Base-by-base conservation (phyloP, 2,113 vertebrate species). In the Caranx melampygus region DNA sequence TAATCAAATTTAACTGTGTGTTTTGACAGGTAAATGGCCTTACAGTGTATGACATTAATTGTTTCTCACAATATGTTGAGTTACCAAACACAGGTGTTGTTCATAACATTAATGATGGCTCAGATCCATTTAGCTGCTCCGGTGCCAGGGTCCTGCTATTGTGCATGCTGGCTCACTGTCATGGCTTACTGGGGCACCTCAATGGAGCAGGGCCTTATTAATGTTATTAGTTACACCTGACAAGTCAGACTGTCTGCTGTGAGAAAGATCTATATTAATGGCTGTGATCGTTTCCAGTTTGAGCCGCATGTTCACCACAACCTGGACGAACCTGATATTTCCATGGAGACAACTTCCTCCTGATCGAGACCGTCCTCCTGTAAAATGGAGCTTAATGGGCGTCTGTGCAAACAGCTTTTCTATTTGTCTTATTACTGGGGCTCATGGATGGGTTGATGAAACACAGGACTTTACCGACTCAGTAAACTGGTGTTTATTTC, bases 181-280 rank as follows among this genome's bases (percentile, higher is more conserved):
- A 78, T 42, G 58, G 75, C 72, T 88, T 76, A 78, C 83, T 79
- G 70, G 81, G 78, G 73, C 80, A 87, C 80, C 81, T 82, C 78
- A 89, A 89, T 80, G 76, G 83, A 86, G 52, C 37, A 47, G 72
- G 68, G 83, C 84, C 84, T 78, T 84, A 55, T 81, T 86, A 82
- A 89, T 77, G 76, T 82, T 73, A 79, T 88, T 85, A 81, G 86
- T 88, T 88, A 84, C 75, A 90, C 84, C 86, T 87, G 87, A 88
- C 81, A 88, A 88, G 64, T 84, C 62, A 70, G 57, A 88, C 65
- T 80, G 54, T 80, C 75, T 49, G 70, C 87, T 81, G 55, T 82
- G 80, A 87, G 69, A 87, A 85, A 88, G 79, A 81, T 85, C 71
- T 87, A 73, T 79, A 89, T 91, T 70, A 78, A 80, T 33, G 65